Evolutionary conservation across 2,888 invertebrate species (phyloP), one percentile per base, ranked within the genome.

Genomic region (Platerodrilus igneus): DNA sequence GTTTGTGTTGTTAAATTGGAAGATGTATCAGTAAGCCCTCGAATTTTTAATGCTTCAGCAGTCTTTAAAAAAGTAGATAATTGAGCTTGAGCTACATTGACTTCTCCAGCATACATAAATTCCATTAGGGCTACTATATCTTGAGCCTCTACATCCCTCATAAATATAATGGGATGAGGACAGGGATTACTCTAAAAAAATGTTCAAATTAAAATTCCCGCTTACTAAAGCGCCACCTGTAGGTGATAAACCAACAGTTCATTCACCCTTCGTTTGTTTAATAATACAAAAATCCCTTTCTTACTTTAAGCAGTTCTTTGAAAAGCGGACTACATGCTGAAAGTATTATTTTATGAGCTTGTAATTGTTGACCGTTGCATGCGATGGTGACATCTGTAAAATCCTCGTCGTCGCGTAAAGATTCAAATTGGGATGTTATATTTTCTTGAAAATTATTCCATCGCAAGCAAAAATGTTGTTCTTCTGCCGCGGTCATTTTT

Each of bases 391-490:
- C 87, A 75, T 88, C 88, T 64, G 86, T 86, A 73, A 88, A 86
- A 72, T 86, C 85, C 76, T 87, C 86, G 73, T 84, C 84, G 73
- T 84, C 83, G 67, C 87, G 77, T 63, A 88, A 75, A 63, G 83
- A 79, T 73, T 86, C 86, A 74, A 88, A 86, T 70, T 87, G 86
- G 68, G 85, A 83, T 64, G 86, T 83, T 69, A 88, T 84, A 73
- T 87, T 87, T 56, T 85, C 83, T 76, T 86, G 86, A 76, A 84
- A 85, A 76, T 87, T 86, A 76, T 88, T 87, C 88, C 88, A 88
- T 74, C 86, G 79, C 72, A 88, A 78, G 77, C 87, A 87, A 74
- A 86, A 87, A 75, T 86, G 86, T 76, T 87, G 87, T 73, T 84
- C 83, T 69, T 78, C 78, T 68, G 72, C 73, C 71, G 73, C 51